Conservation (phyloP, 2,797 vertebrate species). For the Sphaeramia orbicularis region DNA sequence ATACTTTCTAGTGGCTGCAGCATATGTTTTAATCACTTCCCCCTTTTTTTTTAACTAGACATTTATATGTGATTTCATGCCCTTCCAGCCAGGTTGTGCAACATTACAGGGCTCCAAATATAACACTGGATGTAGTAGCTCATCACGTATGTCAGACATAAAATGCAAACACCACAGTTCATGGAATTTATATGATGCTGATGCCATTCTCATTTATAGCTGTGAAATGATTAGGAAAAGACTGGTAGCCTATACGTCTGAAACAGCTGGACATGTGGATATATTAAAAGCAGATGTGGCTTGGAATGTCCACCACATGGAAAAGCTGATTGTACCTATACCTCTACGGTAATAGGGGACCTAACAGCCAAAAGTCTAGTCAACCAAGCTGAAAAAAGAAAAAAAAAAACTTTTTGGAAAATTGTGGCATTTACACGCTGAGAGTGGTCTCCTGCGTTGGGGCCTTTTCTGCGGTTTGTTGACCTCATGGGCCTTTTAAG, state of each 20-base stretch:
- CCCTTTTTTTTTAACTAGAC: neutral
- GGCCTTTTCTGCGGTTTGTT: conserved; percentile 26
- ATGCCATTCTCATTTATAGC: conserved; percentile 50
- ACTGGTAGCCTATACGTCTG: conserved; percentile 66
- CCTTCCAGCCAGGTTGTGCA: neutral
- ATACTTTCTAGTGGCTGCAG: neutral
- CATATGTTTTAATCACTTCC: neutral
- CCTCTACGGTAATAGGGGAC: conserved; percentile 67
- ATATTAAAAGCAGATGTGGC: conserved; percentile 82
- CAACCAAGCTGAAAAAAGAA: conserved; percentile 40
- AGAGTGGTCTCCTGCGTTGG: conserved; percentile 36
- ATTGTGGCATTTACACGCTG: conserved; percentile 58
- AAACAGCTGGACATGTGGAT: conserved; percentile 76
- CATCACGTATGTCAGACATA: conserved; percentile 13
- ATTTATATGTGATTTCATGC: neutral
- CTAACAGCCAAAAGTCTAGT: conserved; percentile 72
- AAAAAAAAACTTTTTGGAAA: conserved; percentile 64
- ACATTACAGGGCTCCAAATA: neutral
- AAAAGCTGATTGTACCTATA: conserved; percentile 80
- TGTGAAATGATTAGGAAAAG: conserved; percentile 50
- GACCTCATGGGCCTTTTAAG: conserved; percentile 27
- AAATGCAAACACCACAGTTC: conserved; percentile 12
- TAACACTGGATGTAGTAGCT: conserved; percentile 1
- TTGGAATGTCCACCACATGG: conserved; percentile 81
- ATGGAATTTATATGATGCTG: conserved; percentile 24